Percentiles rank a stretch among this genome's conserved stretches.
These are phyloP conservation scores for Lophius americanus DNA, from an alignment of 2,797 vertebrate genomes.

Conservation along the genomic window DNA sequence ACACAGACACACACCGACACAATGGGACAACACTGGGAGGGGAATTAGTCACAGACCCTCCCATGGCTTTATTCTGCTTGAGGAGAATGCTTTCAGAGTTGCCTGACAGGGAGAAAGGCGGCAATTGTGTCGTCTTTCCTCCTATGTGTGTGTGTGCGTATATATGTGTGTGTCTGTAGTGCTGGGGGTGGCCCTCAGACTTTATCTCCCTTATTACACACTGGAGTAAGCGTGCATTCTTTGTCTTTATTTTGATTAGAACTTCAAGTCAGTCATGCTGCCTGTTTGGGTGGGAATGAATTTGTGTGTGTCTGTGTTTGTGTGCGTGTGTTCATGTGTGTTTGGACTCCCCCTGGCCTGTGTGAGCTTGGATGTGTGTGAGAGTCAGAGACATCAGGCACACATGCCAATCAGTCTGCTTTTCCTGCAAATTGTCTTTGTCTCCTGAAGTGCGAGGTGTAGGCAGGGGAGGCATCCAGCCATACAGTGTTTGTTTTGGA, in stretches of 20 bases:
- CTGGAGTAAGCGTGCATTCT: slow-evolving; percentile 59
- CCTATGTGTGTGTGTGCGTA: slow-evolving; percentile 50
- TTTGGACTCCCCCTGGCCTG: slow-evolving; percentile 38
- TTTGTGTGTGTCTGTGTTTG: slow-evolving; percentile 29
- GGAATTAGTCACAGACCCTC: slow-evolving; percentile 86
- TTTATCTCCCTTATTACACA: slow-evolving; percentile 75
- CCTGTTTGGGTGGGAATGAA: slow-evolving; percentile 40
- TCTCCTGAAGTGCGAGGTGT: slow-evolving; percentile 52
- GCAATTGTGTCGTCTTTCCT: slow-evolving; percentile 72
- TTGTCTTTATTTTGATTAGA: slow-evolving; percentile 78
- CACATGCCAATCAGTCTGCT: slow-evolving; percentile 50
- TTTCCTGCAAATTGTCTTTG: slow-evolving; percentile 50
- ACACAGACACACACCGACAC: not conserved
- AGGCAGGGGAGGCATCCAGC: slow-evolving; percentile 45
- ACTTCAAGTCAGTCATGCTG: slow-evolving; percentile 59
- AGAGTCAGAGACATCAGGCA: slow-evolving; percentile 4
- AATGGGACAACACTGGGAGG: slow-evolving; percentile 78
- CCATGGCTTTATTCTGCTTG: slow-evolving; percentile 82
- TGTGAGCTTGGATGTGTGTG: slow-evolving; percentile 12
- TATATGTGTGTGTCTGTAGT: slow-evolving; percentile 35
- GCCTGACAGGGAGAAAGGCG: slow-evolving; percentile 70
- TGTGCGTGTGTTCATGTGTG: slow-evolving; percentile 19
- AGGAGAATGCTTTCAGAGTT: slow-evolving; percentile 72
- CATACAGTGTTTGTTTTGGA: slow-evolving; percentile 55
- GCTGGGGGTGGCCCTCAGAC: slow-evolving; percentile 52